phyloP scores from a whole-genome alignment of 2,888 invertebrate genomes.

The Sphinx pinastri region DNA sequence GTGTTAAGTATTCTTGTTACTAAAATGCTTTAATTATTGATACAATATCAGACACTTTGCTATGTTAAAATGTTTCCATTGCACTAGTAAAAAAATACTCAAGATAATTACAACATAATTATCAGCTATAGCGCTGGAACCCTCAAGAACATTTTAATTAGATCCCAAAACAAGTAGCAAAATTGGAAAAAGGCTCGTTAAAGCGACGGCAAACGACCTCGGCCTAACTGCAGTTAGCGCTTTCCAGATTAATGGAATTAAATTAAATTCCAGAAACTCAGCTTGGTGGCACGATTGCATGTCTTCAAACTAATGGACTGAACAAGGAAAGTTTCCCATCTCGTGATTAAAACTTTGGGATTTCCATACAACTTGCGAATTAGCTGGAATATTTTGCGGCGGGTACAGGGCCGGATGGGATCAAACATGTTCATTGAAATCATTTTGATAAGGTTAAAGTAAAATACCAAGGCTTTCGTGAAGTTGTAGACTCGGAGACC shows the following conservation, averaged over 20 bases:
- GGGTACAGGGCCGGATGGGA: slow-evolving; percentile 19
- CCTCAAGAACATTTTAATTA: not conserved
- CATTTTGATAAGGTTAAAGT: too few relatives aligned
- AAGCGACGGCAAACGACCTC: not conserved
- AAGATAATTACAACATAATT: too few relatives aligned
- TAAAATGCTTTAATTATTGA: too few relatives aligned
- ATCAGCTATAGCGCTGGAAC: not conserved
- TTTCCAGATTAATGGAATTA: slow-evolving; percentile 3
- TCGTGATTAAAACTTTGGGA: slow-evolving; percentile 45
- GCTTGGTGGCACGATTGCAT: slow-evolving; percentile 29
- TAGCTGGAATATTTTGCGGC: slow-evolving; percentile 37
- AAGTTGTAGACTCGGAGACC: too few relatives aligned
- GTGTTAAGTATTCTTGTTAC: too few relatives aligned
- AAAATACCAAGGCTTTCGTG: not conserved
- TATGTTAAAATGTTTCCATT: too few relatives aligned
- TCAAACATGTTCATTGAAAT: not conserved
- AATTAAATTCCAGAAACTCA: not conserved
- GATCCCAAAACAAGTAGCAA: not conserved
- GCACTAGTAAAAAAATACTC: too few relatives aligned
- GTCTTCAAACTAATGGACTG: slow-evolving; percentile 37
- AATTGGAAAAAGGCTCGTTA: not conserved
- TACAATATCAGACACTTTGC: too few relatives aligned
- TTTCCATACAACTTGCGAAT: slow-evolving; percentile 40
- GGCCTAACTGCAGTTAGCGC: slow-evolving; percentile 1
- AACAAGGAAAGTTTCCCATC: slow-evolving; percentile 40